phyloP scores from a whole-genome alignment of 2,888 invertebrate genomes.

The Philereme vetulata region DNA sequence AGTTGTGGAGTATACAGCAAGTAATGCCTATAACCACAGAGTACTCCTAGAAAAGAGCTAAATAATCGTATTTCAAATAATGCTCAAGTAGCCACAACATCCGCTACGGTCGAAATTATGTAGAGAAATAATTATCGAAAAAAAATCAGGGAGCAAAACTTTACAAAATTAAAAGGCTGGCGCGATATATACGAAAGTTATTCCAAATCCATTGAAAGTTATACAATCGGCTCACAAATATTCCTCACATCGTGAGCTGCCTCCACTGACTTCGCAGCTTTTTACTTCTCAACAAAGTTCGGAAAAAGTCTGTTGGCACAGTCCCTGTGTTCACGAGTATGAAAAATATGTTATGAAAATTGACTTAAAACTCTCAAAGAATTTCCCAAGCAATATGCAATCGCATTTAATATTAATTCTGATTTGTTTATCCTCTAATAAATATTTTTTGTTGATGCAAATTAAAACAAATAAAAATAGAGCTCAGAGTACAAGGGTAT shows the following conservation, averaged over 20 bases:
- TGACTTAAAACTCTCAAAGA: constrained; percentile 25
- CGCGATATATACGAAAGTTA: constrained; percentile 19
- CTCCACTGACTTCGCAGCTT: constrained; percentile 38
- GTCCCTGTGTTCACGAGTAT: constrained; percentile 30
- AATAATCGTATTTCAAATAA: neutral
- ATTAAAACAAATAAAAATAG: no score
- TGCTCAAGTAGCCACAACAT: neutral
- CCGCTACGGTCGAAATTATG: neutral
- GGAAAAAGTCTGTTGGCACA: constrained; percentile 42
- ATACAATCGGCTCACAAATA: constrained; percentile 26
- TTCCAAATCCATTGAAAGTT: constrained; percentile 24
- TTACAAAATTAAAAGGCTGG: constrained; percentile 6
- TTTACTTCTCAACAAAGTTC: constrained; percentile 56
- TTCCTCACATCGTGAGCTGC: constrained; percentile 23
- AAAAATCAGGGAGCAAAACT: neutral
- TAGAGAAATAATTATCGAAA: neutral
- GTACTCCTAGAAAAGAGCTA: no score
- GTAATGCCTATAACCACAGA: no score
- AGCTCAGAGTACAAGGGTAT: no score
- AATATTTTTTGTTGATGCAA: no score
- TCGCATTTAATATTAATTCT: constrained; percentile 6
- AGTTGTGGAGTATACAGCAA: no score
- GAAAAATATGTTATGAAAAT: constrained; percentile 41
- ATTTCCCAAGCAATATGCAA: constrained; percentile 13
- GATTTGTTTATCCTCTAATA: neutral